Base-by-base conservation (phyloP, 2,113 vertebrate genomes). In the Shinisaurus crocodilurus region DNA sequence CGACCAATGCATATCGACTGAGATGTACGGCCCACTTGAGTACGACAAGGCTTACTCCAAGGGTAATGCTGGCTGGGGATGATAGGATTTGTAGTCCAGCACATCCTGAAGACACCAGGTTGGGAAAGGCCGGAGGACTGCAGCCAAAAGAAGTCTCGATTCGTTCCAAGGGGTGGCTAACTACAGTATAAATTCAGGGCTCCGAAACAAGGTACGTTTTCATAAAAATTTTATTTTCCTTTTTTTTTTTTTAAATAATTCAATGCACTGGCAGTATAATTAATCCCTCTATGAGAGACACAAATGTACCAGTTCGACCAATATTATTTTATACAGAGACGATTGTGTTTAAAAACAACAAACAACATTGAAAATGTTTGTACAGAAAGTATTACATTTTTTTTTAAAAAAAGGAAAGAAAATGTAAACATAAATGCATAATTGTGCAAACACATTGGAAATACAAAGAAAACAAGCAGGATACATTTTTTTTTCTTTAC, bases 331-430 rank as follows among this genome's bases (percentile, higher is more conserved):
- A 98, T 98, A 98, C 97, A 98, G 97, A 98, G 97, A 98, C 98
- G 98, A 90, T 98, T 97, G 97, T 98, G 97, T 98, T 98, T 98
- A 98, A 98, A 99, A 98, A 98, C 98, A 98, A 98, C 97, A 97
- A 97, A 98, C 97, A 98, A 99, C 98, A 98, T 96, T 97, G 98
- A 97, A 98, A 98, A 98, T 97, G 97, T 98, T 98, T 98, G 96
- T 98, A 98, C 98, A 98, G 98, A 98, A 98, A 98, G 97, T 97
- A 97, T 98, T 97, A 98, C 98, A 94, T 98, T 97, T 95, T 98
- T 91, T 97, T 97, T 5, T 15, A 16, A 27, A 97, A 97, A 97
- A 97, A 98, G 98, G 97, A 98, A 98, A 98, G 98, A 98, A 98
- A 98, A 97, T 98, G 98, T 98, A 98, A 97, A 97, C 97, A 98